Evolutionary conservation across 2,113 vertebrate species (phyloP), one percentile per base, ranked within the genome.

Genomic region (Nothoprocta pentlandii): DNA sequence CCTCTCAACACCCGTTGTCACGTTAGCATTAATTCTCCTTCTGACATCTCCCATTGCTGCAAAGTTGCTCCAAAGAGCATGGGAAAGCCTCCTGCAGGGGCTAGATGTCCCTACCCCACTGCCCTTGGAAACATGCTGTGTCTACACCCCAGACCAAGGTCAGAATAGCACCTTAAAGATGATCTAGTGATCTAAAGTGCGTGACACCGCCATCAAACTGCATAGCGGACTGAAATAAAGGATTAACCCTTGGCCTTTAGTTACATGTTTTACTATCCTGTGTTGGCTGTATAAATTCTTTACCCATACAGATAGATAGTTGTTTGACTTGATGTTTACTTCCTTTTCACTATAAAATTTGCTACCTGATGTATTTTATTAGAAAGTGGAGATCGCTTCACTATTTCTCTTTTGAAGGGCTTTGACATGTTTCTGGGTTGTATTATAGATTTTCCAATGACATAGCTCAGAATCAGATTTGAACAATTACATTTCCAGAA

Each of bases 351-450:
- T 79, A 26, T 70, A 91, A 83, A 80, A 54, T 71, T 77, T 79
- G 74, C 93, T 59, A 16, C 41, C n/a, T 89, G 16, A 41, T 56
- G 0, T 56, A 22, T 88, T 90, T 87, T 59, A 77, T 82, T 83
- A 67, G n/a, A 90, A 92, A 76, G 41, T 91, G 16, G 5, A 86
- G 79, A 86, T 67, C 61, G 92, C 74, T 76, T 87, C 44, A 67
- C 9, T 70, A 73, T 58, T 67, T 79, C 16, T 66, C 6, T 75
- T 91, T 87, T 68, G 41, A 84, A 85, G 19, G 5, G 12, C 59
- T 73, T 51, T 85, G 87, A 71, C 20, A 70, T 1, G 20, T 51
- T 76, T 80, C 32, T 54, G 49, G 13, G 44, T 28, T 66, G 8
- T 16, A 69, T 83, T 76, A 54, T 47, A 67, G 36, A 56, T 92